Evolutionary conservation across 2,113 vertebrate species (phyloP).

Genomic region (Sturnus vulgaris): DNA sequence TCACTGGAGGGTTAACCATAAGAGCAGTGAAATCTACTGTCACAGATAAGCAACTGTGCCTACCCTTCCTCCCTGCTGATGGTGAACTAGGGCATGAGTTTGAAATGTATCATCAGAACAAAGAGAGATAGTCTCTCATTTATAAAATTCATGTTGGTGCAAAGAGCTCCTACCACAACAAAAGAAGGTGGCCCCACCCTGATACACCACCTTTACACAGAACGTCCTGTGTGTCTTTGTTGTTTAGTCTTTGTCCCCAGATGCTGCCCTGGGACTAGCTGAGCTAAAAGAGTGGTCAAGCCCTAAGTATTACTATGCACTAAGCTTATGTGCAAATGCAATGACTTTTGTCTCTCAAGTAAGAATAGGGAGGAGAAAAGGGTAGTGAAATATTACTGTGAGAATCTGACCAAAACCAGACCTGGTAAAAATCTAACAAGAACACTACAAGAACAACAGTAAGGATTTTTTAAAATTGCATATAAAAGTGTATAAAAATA

Average conservation of each 20-base stretch:
- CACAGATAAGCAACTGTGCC: background rate
- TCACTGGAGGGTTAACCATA: background rate
- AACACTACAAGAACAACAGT: slow-evolving; percentile 62
- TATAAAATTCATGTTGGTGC: background rate
- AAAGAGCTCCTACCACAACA: background rate
- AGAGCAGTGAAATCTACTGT: background rate
- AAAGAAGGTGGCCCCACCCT: background rate
- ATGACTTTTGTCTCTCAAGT: background rate
- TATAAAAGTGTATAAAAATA: slow-evolving; percentile 76
- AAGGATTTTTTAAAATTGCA: slow-evolving; percentile 39
- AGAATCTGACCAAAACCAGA: background rate
- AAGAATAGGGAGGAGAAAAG: background rate
- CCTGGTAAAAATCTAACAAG: slow-evolving; percentile 31
- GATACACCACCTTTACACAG: background rate
- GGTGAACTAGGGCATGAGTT: background rate
- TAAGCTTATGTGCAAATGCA: background rate
- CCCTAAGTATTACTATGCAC: background rate
- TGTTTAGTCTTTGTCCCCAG: background rate
- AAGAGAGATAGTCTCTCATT: background rate
- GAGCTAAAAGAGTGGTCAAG: background rate
- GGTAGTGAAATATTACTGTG: background rate
- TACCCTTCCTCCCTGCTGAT: background rate
- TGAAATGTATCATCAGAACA: background rate
- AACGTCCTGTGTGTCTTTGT: background rate
- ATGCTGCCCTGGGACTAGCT: background rate